These are phyloP conservation scores for Eupeodes latifasciatus DNA, from an alignment of 2,888 invertebrate genomes.

Conservation along the genomic window DNA sequence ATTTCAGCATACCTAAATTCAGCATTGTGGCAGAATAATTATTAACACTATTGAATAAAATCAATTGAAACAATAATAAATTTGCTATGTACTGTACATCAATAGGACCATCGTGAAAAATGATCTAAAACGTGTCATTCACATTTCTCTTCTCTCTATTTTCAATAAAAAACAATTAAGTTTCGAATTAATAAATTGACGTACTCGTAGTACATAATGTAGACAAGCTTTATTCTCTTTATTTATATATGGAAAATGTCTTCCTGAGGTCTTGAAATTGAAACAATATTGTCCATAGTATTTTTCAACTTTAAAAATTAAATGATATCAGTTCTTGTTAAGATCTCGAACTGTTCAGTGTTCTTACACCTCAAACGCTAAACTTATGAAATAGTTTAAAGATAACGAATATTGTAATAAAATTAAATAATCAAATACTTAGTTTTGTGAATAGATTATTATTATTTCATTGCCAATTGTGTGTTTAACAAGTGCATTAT, in stretches of 20 bases:
- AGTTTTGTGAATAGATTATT: neutral
- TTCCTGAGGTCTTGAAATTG: slow-evolving; percentile 35
- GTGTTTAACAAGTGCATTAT: neutral
- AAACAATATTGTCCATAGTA: neutral
- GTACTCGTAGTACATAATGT: slow-evolving; percentile 3
- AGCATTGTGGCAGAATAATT: neutral
- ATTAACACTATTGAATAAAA: slow-evolving; percentile 13
- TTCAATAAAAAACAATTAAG: slow-evolving; percentile 45
- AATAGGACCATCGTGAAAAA: neutral
- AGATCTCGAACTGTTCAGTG: slow-evolving; percentile 34
- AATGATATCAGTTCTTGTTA: slow-evolving; percentile 13
- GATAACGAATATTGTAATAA: slow-evolving; percentile 6
- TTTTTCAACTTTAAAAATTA: slow-evolving; percentile 12
- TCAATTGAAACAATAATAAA: slow-evolving; percentile 8
- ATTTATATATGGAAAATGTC: slow-evolving; percentile 18
- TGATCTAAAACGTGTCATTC: neutral
- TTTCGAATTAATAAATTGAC: slow-evolving; percentile 50
- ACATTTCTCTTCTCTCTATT: neutral
- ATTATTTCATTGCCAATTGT: neutral
- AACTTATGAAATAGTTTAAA: neutral
- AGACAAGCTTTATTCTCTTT: neutral
- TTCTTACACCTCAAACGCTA: neutral
- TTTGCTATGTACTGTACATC: neutral
- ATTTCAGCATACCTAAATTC: neutral
- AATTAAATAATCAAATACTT: slow-evolving; percentile 1